Conservation (phyloP, 2,888 invertebrate genomes). For the Drosophila infuscata region DNA sequence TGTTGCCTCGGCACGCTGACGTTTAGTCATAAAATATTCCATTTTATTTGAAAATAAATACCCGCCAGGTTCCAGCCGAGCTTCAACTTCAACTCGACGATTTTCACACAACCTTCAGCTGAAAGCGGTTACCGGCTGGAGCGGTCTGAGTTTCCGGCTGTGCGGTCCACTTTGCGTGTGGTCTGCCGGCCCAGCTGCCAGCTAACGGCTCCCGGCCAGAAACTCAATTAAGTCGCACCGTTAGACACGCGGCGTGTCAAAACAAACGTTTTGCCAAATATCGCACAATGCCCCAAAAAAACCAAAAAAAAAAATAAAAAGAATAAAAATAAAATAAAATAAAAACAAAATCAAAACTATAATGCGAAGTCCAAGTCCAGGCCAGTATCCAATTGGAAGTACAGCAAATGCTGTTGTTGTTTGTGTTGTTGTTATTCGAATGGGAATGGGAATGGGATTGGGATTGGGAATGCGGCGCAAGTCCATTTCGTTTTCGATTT, state of each 20-base stretch:
- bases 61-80: constrained; percentile 38
- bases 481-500: constrained; percentile 77
- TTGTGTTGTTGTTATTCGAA: constrained; percentile 14
- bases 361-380: constrained; percentile 16
- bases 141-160: constrained; percentile 51
- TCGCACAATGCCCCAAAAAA: constrained; percentile 24
- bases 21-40: constrained; percentile 80
- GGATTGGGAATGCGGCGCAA: constrained; percentile 55
- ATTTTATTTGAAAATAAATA: constrained; percentile 75
- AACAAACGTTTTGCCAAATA: constrained; percentile 75
- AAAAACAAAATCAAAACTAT: constrained; percentile 1
- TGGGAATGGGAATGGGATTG: constrained; percentile 7
- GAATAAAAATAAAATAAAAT: constrained; percentile 3
- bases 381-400: constrained; percentile 31
- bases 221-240: constrained; percentile 78
- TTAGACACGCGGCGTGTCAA: constrained; percentile 78
- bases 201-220: constrained; percentile 63
- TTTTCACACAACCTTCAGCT: constrained; percentile 73
- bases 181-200: constrained; percentile 54
- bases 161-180: constrained; percentile 62
- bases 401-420: constrained; percentile 21
- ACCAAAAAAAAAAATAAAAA: constrained; percentile 1
- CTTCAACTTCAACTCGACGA: constrained; percentile 40
- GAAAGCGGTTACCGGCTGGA: constrained; percentile 17
- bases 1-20: constrained; percentile 61